Conservation (phyloP, 2,888 invertebrate species). For the Melitaea athalia region DNA sequence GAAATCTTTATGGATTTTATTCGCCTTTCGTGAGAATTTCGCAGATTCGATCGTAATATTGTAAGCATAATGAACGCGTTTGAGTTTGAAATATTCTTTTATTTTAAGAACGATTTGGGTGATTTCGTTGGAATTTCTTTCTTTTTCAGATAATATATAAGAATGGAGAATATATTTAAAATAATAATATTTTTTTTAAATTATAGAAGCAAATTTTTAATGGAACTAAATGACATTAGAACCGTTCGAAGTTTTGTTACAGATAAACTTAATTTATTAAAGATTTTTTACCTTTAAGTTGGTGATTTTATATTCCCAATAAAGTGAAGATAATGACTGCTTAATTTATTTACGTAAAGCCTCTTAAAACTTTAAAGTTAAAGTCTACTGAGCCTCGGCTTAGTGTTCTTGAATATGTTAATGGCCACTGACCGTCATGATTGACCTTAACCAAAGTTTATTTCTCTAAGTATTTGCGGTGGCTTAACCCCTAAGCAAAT, state of each 20-base stretch:
- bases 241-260: too few relatives aligned
- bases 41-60: constrained; percentile 1
- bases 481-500: constrained; percentile 23
- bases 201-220: too few relatives aligned
- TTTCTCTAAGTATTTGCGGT: constrained; percentile 20
- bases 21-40: neutral
- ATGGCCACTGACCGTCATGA: neutral
- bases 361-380: neutral
- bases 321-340: too few relatives aligned
- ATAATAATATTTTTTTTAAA: too few relatives aligned
- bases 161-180: too few relatives aligned
- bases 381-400: neutral
- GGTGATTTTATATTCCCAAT: too few relatives aligned
- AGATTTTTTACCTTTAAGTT: too few relatives aligned
- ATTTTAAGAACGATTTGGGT: neutral
- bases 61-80: neutral
- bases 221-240: too few relatives aligned
- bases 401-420: neutral
- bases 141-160: neutral
- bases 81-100: neutral
- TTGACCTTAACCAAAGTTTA: constrained; percentile 19
- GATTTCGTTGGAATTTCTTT: neutral
- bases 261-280: too few relatives aligned
- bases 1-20: constrained; percentile 2
- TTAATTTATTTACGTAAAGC: neutral